phyloP scores from a whole-genome alignment of 1,140 invertebrate species.

The Agrilus planipennis region DNA sequence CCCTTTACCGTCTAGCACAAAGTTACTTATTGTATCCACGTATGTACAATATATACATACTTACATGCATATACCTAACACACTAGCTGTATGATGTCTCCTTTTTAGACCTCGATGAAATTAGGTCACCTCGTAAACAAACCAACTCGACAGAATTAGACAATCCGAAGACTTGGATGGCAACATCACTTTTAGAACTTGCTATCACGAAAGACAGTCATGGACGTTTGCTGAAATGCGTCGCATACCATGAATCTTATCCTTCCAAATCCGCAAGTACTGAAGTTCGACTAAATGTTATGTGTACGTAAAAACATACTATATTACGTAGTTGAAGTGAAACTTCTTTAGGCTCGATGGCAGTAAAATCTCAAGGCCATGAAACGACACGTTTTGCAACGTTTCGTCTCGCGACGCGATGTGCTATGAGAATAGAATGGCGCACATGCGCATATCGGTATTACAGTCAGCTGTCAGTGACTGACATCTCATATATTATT shows the following conservation, averaged over 20 bases:
- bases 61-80: not conserved
- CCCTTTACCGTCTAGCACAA: not conserved
- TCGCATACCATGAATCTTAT: slow-evolving; percentile 75
- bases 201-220: slow-evolving; percentile 64
- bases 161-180: slow-evolving; percentile 68
- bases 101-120: slow-evolving; percentile 52
- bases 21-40: not conserved
- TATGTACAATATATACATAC: not conserved
- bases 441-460: no score
- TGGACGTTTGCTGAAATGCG: slow-evolving; percentile 60
- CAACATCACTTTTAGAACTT: slow-evolving; percentile 66
- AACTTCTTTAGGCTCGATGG: no score
- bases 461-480: no score
- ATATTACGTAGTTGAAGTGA: no score
- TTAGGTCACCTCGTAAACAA: slow-evolving; percentile 52
- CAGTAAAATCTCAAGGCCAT: no score
- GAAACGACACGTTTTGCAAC: no score
- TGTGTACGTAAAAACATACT: slow-evolving; percentile 83
- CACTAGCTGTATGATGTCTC: slow-evolving; percentile 3
- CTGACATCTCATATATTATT: no score
- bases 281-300: slow-evolving; percentile 67
- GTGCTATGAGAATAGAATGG: no score
- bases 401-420: no score
- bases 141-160: slow-evolving; percentile 72
- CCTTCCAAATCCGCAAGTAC: slow-evolving; percentile 53